Percentiles rank a stretch among this genome's conserved stretches.
phyloP scores from a whole-genome alignment of 1,140 invertebrate genomes.

The Mercenaria mercenaria region DNA sequence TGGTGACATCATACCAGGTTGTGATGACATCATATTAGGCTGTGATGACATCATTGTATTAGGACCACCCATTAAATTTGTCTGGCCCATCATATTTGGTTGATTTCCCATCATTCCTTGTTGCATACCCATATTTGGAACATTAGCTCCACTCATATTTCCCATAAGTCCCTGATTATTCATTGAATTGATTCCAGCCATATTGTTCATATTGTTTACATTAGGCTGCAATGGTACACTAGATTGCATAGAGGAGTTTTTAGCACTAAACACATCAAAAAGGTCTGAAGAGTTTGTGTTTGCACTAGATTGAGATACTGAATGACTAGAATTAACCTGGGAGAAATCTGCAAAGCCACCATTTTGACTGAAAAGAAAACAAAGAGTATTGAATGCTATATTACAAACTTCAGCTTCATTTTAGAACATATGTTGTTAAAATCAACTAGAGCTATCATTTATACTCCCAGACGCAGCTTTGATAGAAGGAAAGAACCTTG shows the following conservation, averaged over 20 bases:
- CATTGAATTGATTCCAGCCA: conserved; percentile 32
- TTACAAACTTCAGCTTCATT: too few relatives aligned
- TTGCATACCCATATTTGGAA: conserved; percentile 51
- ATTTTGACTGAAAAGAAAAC: conserved; percentile 60
- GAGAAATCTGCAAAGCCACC: conserved; percentile 64
- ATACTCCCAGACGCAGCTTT: too few relatives aligned
- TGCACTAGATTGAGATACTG: neutral
- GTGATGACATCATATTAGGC: conserved; percentile 50
- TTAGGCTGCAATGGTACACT: conserved; percentile 42
- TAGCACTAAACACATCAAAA: conserved; percentile 61
- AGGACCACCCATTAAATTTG: conserved; percentile 54
- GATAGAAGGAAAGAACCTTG: too few relatives aligned
- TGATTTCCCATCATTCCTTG: conserved; percentile 48
- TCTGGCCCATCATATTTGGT: conserved; percentile 39
- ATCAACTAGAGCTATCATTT: too few relatives aligned
- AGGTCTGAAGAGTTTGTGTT: conserved; percentile 51
- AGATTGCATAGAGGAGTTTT: conserved; percentile 34
- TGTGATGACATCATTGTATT: conserved; percentile 42
- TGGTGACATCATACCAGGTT: conserved; percentile 40
- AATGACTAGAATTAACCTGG: conserved; percentile 44
- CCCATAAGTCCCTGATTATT: conserved; percentile 62
- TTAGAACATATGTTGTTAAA: too few relatives aligned
- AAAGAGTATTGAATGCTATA: too few relatives aligned
- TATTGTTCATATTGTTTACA: conserved; percentile 26
- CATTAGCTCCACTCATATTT: conserved; percentile 34